Base-by-base conservation (phyloP, 2,888 invertebrate genomes). In the Anodontia alba region DNA sequence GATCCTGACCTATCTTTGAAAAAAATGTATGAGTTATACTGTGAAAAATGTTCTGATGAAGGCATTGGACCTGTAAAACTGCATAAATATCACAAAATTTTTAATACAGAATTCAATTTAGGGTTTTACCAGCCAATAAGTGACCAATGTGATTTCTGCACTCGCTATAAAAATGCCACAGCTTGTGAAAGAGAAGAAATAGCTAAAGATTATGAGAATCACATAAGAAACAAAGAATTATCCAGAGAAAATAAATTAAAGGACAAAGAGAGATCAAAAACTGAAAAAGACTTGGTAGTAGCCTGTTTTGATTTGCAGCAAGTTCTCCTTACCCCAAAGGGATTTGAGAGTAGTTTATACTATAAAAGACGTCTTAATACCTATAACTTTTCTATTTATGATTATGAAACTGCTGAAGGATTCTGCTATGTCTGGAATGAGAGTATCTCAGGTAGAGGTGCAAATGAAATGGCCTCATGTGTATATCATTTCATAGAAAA, bases 101-200 rank as follows among this genome's bases (percentile, higher is more conserved):
- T 82, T 36, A 80, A 78, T 26, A 62, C 17, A n/a, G 80, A 80
- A 62, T 82, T 80, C 36, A 82, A 85, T 74, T 43, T 80, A 17
- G 76, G 51, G 12, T 78, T 85, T 62, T 33, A 73, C 26, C 38
- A 31, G 20, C 82, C 78, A 15, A 85, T 81, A 54, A 81, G 77
- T 54, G 78, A 78, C 29, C 80, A 81, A 33, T 49, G 49, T 49
- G 49, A 49, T 20, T 20, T 49, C 49, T 49, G 49, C n/a, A 20
- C 49, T 20, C 49, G 49, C n/a, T 76, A 73, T 33, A 70, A 73
- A 38, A 69, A 62, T n/a, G 46, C 31, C 29, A 51, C 33, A 68
- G 20, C 23, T 10, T 23, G 33, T 23, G 23, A 49, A 29, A 17
- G 12, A 29, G 78, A 73, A 8, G 70, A 67, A 67, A 33, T 67